These are phyloP conservation scores for Mastigias papua DNA, from an alignment of 30 jellyfish, hydroid and myxozoan genomes.

Conservation along the genomic window DNA sequence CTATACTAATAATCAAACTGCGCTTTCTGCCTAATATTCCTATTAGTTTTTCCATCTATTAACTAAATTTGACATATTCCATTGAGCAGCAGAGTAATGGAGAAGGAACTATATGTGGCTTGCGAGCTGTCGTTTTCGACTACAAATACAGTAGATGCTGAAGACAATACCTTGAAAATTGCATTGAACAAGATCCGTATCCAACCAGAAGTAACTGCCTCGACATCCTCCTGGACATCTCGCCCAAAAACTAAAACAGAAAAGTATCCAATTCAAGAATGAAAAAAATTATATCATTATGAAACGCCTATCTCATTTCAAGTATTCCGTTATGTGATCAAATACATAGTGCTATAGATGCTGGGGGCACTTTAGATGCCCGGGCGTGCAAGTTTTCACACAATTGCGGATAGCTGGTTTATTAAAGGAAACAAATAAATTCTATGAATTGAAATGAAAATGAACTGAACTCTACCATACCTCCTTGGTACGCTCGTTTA, in stretches of 20 bases:
- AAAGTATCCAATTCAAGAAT: background rate
- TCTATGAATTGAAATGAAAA: background rate
- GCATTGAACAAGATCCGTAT: constrained; percentile 63
- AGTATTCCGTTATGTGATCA: background rate
- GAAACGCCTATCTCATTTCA: background rate
- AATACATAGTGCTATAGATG: background rate
- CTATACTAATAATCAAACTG: no score
- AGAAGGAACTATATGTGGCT: no score
- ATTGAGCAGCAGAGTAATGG: no score
- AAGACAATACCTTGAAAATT: constrained; percentile 84
- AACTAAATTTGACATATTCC: no score
- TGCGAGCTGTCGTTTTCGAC: no score
- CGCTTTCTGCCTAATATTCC: no score
- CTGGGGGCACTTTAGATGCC: no score
- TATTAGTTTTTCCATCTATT: no score
- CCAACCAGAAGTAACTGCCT: constrained; percentile 77
- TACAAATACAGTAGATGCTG: no score
- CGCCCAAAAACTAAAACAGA: constrained; percentile 75
- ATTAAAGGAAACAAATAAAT: no score
- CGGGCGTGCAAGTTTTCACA: no score
- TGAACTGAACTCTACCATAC: constrained; percentile 27
- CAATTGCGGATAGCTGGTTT: no score
- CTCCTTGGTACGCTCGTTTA: constrained; percentile 87
- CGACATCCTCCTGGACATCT: constrained; percentile 81
- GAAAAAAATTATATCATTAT: background rate